Base-by-base conservation (phyloP, 2,888 invertebrate genomes). In the Ptilodon capucinus region DNA sequence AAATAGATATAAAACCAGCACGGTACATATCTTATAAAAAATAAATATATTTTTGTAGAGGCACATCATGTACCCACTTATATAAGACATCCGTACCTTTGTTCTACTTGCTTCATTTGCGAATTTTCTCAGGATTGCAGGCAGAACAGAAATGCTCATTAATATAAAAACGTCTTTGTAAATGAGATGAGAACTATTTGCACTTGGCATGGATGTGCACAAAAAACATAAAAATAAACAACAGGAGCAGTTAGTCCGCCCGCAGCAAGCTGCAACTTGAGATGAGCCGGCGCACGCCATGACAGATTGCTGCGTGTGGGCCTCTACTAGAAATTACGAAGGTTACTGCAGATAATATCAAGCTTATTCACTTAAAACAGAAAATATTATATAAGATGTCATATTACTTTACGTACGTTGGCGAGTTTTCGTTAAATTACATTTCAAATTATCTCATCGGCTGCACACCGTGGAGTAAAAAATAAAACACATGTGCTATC, bases 171-270 rank as follows among this genome's bases (percentile, higher is more conserved):
- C 84, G 72, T 81, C 78, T 83, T 79, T 82, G 83, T 81, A 81
- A 84, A 84, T 78, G 79, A 85, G 81, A 83, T 76, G 79, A 78
- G 78, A 76, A 76, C 76, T 81, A 83, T 86, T 86, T 84, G 82
- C 81, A 81, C 83, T 86, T 82, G 84, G 79, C 79, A 64, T 65
- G 68, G 79, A 81, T 77, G 75, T 65, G 72, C 71, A 71, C 66
- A 80, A 76, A 76, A 81, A 79, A 73, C 55, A 64, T 62, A 77
- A 76, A 77, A 80, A 77, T 73, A 81, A 80, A 76, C 66, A 75
- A 75, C 59, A 68, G 56, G 70, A 65, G 74, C 74, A 76, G 79
- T 81, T 74, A 79, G 72, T 64, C 57, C 51, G 68, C 65, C 65
- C 64, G 72, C 74, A 67, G 71, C 66, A 61, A 57, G 57, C 62